Evolutionary conservation across 2,888 invertebrate genomes (phyloP).

Genomic region (Cryptocephalus primarius): DNA sequence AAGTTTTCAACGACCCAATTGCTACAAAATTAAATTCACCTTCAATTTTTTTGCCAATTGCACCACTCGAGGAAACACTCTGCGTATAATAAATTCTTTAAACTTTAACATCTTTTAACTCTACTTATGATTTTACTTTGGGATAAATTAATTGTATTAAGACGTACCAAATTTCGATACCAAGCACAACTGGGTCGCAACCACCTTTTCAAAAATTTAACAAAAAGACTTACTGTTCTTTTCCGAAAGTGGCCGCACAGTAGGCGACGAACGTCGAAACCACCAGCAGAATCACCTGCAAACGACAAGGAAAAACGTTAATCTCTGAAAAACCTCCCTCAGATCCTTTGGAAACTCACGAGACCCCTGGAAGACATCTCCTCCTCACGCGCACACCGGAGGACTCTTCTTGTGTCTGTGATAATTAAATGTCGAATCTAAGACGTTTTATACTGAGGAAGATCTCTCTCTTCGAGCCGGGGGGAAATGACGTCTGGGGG

Average conservation of each 20-base stretch:
- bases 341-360: constrained; percentile 2
- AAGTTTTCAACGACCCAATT: no score
- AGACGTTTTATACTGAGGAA: constrained; percentile 5
- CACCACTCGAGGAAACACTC: no score
- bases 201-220: no score
- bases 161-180: no score
- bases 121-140: no score
- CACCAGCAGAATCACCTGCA: constrained; percentile 4
- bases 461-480: neutral
- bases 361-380: constrained; percentile 5
- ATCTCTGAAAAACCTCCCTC: neutral
- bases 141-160: no score
- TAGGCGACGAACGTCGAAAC: constrained; percentile 1
- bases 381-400: neutral
- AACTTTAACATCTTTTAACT: no score
- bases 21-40: no score
- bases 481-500: neutral
- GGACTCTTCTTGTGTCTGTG: constrained; percentile 3
- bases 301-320: neutral
- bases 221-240: constrained; percentile 5
- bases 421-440: constrained; percentile 4
- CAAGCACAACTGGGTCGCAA: no score
- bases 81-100: no score
- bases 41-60: no score
- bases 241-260: constrained; percentile 4